Percentiles rank a stretch among this genome's conserved stretches.
Conservation (phyloP, 1,140 invertebrate species). For the Acyrthosiphon pisum region DNA sequence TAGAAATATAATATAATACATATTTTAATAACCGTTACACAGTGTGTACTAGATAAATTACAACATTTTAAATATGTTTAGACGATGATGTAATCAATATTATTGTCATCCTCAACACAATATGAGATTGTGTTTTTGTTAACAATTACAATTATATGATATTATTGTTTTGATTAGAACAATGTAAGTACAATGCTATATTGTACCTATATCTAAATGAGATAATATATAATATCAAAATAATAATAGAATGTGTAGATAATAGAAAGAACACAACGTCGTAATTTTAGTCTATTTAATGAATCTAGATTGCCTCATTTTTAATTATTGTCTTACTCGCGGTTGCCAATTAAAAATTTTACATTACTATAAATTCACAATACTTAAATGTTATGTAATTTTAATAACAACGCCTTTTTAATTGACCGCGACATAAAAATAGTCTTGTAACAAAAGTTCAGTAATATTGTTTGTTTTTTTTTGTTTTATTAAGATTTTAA, state of each 20-base stretch:
- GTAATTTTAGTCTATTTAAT: slow-evolving; percentile 13
- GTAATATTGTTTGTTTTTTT: not conserved
- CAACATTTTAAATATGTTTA: not conserved
- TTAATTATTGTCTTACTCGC: not conserved
- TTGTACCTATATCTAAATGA: slow-evolving; percentile 20
- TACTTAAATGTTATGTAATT: not conserved
- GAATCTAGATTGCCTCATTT: not conserved
- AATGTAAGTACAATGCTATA: slow-evolving; percentile 19
- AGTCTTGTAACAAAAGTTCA: too few species aligned
- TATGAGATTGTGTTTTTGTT: slow-evolving; percentile 32
- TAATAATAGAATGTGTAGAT: not conserved
- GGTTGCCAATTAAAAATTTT: slow-evolving; percentile 1
- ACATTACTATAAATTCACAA: not conserved
- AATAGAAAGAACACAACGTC: not conserved
- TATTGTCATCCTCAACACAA: slow-evolving; percentile 23
- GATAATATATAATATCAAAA: not conserved
- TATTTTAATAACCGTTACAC: not conserved
- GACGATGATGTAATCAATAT: slow-evolving; percentile 25
- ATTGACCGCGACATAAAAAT: not conserved
- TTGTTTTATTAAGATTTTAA: too few species aligned
- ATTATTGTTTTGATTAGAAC: slow-evolving; percentile 26
- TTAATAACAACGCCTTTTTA: not conserved
- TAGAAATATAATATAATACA: not conserved
- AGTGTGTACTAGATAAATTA: not conserved
- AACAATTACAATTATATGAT: not conserved